A percentile compares a stretch with the other conserved stretches of the same genome.
These are phyloP conservation scores for Tachycineta bicolor DNA, from an alignment of 2,113 vertebrate genomes.

Conservation along the genomic window DNA sequence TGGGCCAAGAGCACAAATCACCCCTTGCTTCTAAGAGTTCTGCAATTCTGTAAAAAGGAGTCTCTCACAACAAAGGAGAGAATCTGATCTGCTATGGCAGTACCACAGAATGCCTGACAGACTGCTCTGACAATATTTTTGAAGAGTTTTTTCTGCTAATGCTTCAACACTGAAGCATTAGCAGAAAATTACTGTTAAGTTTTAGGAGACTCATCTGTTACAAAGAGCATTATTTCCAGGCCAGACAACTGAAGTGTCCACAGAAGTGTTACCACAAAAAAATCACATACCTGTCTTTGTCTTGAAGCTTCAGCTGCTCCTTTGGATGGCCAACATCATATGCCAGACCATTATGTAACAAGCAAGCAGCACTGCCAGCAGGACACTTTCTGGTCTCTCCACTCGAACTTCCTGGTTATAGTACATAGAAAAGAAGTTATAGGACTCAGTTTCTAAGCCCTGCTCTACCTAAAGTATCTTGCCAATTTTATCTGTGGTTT, in stretches of 20 bases:
- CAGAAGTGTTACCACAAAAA: background rate
- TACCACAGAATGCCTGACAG: background rate
- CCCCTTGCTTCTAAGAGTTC: background rate
- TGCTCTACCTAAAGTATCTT: background rate
- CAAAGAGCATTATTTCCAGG: background rate
- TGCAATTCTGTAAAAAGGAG: background rate
- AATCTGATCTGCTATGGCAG: background rate
- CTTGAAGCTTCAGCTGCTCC: slow-evolving; percentile 72
- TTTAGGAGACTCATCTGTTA: background rate
- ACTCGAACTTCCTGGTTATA: slow-evolving; percentile 37
- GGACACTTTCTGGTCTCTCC: slow-evolving; percentile 73
- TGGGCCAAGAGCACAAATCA: background rate
- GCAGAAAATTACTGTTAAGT: background rate
- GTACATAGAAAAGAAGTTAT: background rate
- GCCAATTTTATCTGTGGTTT: background rate
- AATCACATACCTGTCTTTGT: slow-evolving; percentile 81
- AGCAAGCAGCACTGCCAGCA: slow-evolving; percentile 84
- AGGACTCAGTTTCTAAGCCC: background rate
- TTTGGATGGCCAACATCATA: slow-evolving; percentile 84
- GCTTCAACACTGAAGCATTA: background rate
- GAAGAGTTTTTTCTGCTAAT: background rate
- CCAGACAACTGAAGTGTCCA: background rate
- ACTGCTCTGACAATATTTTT: background rate
- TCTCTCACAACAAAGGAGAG: background rate
- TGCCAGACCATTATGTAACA: slow-evolving; percentile 63